Conservation (phyloP, 2,888 invertebrate genomes). For the Tethea ocularis region DNA sequence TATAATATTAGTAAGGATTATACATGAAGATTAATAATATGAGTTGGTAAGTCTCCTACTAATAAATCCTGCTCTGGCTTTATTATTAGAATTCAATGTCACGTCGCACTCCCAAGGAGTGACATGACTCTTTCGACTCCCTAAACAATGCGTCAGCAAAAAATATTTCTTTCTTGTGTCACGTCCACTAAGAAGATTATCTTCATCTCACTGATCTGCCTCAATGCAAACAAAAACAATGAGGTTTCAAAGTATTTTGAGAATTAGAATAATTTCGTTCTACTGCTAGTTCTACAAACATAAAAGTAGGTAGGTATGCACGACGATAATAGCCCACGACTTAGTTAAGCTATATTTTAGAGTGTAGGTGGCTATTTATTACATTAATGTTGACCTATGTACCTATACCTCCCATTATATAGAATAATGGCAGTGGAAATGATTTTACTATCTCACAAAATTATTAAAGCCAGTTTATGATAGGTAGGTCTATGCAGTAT, state of each 20-base stretch:
- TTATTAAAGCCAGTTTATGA: not conserved
- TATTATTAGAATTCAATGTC: constrained; percentile 31
- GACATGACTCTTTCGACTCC: constrained; percentile 44
- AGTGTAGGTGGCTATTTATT: not conserved
- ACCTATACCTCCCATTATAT: too few species aligned
- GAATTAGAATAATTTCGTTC: constrained; percentile 27
- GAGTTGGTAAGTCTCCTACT: not conserved
- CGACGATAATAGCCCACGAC: not conserved
- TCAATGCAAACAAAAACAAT: constrained; percentile 61
- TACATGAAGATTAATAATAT: too few species aligned
- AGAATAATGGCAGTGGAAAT: not conserved
- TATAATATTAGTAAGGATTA: too few species aligned
- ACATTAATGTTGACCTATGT: too few species aligned
- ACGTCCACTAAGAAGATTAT: constrained; percentile 68
- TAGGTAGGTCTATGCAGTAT: too few species aligned
- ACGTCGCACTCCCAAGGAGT: constrained; percentile 30
- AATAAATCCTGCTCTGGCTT: constrained; percentile 17
- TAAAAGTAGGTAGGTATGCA: too few species aligned
- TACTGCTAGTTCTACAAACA: not conserved
- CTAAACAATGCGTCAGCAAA: constrained; percentile 74
- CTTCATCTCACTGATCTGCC: constrained; percentile 61
- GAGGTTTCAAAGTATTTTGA: constrained; percentile 41
- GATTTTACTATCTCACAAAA: not conserved
- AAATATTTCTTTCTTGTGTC: constrained; percentile 64
- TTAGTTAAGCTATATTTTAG: not conserved